Evolutionary conservation across 2,797 vertebrate genomes (phyloP).

Genomic region (Dicrostonyx torquatus): DNA sequence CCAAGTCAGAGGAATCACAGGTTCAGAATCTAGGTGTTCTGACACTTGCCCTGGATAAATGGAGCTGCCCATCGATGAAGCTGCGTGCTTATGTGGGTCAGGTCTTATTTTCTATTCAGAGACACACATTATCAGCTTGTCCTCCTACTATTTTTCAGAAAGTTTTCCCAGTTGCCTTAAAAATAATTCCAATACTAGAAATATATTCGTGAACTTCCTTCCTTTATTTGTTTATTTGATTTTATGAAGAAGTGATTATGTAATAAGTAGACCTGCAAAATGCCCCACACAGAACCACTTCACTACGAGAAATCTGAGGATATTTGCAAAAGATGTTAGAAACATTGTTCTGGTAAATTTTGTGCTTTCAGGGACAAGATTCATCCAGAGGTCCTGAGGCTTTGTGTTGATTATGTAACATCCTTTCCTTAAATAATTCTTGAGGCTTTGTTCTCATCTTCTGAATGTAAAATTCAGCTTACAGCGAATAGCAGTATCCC

Average conservation of each 20-base stretch:
- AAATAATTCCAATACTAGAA: slow-evolving; percentile 67
- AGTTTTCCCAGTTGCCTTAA: slow-evolving; percentile 55
- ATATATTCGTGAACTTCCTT: slow-evolving; percentile 59
- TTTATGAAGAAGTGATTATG: slow-evolving; percentile 38
- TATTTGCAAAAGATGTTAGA: not conserved
- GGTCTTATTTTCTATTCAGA: slow-evolving; percentile 66
- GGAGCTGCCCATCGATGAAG: slow-evolving; percentile 38
- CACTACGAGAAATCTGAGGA: slow-evolving; percentile 6
- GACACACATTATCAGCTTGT: slow-evolving; percentile 35
- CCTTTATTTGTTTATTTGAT: slow-evolving; percentile 48
- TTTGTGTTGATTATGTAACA: slow-evolving; percentile 72
- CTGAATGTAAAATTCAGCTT: not conserved
- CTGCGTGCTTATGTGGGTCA: slow-evolving; percentile 72
- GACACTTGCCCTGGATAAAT: slow-evolving; percentile 43
- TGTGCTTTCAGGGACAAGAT: slow-evolving; percentile 39
- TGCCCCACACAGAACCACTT: slow-evolving; percentile 36
- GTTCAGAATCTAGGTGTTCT: slow-evolving; percentile 65
- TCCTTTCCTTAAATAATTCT: slow-evolving; percentile 67
- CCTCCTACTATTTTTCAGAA: slow-evolving; percentile 45
- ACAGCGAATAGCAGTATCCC: too few relatives aligned
- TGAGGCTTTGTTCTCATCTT: slow-evolving; percentile 37
- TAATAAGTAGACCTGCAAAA: slow-evolving; percentile 48
- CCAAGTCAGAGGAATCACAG: slow-evolving; percentile 6
- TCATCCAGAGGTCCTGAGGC: not conserved
- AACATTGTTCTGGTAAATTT: slow-evolving; percentile 53